A percentile compares a stretch with the other conserved stretches of the same genome.
These are phyloP conservation scores for Drosophila santomea DNA, from an alignment of 1,140 invertebrate genomes.

Conservation along the genomic window DNA sequence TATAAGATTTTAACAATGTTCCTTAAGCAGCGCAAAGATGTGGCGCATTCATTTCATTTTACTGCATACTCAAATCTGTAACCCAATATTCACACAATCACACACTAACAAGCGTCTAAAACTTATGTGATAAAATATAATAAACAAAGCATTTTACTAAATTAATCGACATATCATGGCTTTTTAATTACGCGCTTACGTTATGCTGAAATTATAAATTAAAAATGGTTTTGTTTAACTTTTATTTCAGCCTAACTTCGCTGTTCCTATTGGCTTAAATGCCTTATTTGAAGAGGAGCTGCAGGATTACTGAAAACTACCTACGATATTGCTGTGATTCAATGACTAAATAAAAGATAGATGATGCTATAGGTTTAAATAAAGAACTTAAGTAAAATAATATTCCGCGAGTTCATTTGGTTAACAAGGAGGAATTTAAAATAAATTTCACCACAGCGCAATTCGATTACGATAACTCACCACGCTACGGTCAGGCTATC, in stretches of 20 bases:
- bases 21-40: slow-evolving; percentile 54
- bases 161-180: slow-evolving; percentile 18
- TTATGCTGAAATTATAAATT: background rate
- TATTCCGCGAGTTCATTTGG: background rate
- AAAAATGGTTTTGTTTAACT: background rate
- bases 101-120: slow-evolving; percentile 55
- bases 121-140: slow-evolving; percentile 71
- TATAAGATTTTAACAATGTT: slow-evolving; percentile 63
- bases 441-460: background rate
- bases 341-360: background rate
- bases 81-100: slow-evolving; percentile 40
- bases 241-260: slow-evolving; percentile 61
- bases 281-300: background rate
- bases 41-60: slow-evolving; percentile 47
- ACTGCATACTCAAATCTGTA: slow-evolving; percentile 46
- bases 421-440: too few relatives aligned
- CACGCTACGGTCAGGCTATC: background rate
- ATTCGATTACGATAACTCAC: background rate
- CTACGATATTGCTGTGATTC: slow-evolving; percentile 31
- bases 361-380: background rate
- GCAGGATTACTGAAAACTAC: background rate
- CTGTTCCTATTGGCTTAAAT: slow-evolving; percentile 53
- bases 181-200: slow-evolving; percentile 35
- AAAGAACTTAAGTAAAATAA: background rate
- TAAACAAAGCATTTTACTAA: slow-evolving; percentile 54